Evolutionary conservation across 2,797 vertebrate species (phyloP), one percentile per base, ranked within the genome.

Genomic region (Sebastes dallii): DNA sequence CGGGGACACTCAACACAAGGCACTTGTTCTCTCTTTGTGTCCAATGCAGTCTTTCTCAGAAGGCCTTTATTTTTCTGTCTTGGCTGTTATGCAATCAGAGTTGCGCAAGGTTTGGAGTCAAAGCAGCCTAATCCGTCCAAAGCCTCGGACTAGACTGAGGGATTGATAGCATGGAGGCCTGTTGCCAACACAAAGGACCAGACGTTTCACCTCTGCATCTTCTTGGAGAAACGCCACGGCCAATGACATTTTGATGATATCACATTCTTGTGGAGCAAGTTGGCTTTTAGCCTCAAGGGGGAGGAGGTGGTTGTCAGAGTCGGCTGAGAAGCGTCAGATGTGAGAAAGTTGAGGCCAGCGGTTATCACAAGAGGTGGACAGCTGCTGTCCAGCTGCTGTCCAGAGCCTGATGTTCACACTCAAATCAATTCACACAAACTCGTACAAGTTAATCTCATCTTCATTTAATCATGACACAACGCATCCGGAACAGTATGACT

Each of bases 101-200:
- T 76, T 52, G 78, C 25, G 64, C 36, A 80, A 81, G 81, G 86
- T 92, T 91, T 92, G 77, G 75, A 93, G 88, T 90, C 89, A 90
- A 92, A 92, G 88, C 92, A 84, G 65, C 8, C 22, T 89, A 89
- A 94, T 92, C 90, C 42, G 2, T 42, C 73, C 71, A 81, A 85
- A 90, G 81, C 75, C 78, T 66, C 2, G 24, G 77, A 86, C 46
- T 74, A 82, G 88, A 86, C 82, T 27, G 11, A 20, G 55, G 81
- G 73, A 78, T 8, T 81, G 90, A 89, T 88, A 64, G 71, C 58
- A 29, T 5, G 59, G 74, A 78, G 58, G 64, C 36, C 34, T 90
- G 91, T 91, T 92, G 88, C 90, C 92, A 93, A 89, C 81, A 94
- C 93, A 94, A 82, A 85, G 42, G 39, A 59, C 62, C 66, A 91